Percentiles rank a stretch among this genome's conserved stretches.
Evolutionary conservation across 2,113 vertebrate genomes (phyloP).

Genomic region (Stigmatopora nigra): DNA sequence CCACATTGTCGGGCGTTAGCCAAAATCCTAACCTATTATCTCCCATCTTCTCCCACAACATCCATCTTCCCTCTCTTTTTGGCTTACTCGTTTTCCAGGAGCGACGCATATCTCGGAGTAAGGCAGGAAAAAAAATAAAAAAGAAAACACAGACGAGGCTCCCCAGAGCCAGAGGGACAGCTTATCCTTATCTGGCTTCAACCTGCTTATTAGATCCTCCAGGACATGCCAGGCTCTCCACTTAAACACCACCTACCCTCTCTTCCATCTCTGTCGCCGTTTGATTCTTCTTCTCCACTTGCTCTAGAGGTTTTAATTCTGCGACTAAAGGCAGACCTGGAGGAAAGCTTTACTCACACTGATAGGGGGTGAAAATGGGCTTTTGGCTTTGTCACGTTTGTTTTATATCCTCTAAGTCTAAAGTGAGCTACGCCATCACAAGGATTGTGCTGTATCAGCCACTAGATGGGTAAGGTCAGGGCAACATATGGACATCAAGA

Average conservation of each 20-base stretch:
- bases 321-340: slow-evolving; percentile 31
- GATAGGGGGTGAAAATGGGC: slow-evolving; percentile 41
- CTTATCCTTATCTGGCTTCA: slow-evolving; percentile 73
- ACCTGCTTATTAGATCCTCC: slow-evolving; percentile 73
- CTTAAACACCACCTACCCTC: slow-evolving; percentile 58
- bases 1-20: background rate
- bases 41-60: slow-evolving; percentile 1
- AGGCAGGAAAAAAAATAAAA: slow-evolving; percentile 15
- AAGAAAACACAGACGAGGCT: slow-evolving; percentile 47
- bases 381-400: slow-evolving; percentile 27
- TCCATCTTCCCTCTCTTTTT: slow-evolving; percentile 26
- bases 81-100: slow-evolving; percentile 38
- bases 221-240: slow-evolving; percentile 59
- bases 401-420: slow-evolving; percentile 12
- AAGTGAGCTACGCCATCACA: background rate
- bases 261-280: slow-evolving; percentile 29
- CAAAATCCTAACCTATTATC: background rate
- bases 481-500: background rate
- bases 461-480: background rate
- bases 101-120: slow-evolving; percentile 35
- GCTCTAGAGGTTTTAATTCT: slow-evolving; percentile 41
- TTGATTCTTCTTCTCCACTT: slow-evolving; percentile 33
- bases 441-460: background rate
- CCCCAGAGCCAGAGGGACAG: slow-evolving; percentile 67
- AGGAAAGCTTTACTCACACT: slow-evolving; percentile 29